Evolutionary conservation across 2,797 vertebrate species (phyloP).

Genomic region (Poecile montanus): DNA sequence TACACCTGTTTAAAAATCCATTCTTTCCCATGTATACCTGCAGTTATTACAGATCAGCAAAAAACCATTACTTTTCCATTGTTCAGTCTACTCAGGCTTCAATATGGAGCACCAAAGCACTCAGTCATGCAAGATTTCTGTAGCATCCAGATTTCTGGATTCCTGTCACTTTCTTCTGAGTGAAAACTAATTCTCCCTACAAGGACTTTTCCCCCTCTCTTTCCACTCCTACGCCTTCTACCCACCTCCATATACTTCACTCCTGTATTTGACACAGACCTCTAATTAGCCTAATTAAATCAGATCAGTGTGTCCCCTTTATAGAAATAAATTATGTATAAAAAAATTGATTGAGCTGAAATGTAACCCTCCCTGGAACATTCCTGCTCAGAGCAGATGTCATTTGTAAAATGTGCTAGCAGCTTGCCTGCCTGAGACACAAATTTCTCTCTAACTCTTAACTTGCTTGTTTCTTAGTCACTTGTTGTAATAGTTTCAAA

Average conservation of each 20-base stretch:
- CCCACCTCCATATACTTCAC: not conserved
- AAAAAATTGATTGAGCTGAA: slow-evolving; percentile 2
- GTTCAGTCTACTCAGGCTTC: not conserved
- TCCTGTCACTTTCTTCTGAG: not conserved
- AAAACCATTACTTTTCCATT: not conserved
- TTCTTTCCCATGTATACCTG: not conserved
- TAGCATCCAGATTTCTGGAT: not conserved
- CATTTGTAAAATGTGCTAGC: slow-evolving; percentile 25
- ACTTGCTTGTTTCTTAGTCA: not conserved
- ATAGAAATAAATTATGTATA: slow-evolving; percentile 31
- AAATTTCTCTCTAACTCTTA: not conserved
- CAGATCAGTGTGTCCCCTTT: slow-evolving; percentile 6
- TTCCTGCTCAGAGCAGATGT: slow-evolving; percentile 14
- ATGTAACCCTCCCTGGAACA: not conserved
- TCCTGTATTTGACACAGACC: slow-evolving; percentile 24
- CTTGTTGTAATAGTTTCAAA: not conserved
- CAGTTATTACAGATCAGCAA: not conserved
- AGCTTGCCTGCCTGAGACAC: not conserved
- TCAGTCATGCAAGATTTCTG: not conserved
- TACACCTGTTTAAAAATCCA: not conserved
- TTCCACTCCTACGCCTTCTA: not conserved
- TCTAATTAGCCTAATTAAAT: slow-evolving; percentile 55
- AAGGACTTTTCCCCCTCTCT: not conserved
- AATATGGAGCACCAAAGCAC: not conserved
- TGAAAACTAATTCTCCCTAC: not conserved